These are phyloP conservation scores for Phymastichus coffea DNA, from an alignment of 1,140 invertebrate genomes.

Conservation along the genomic window DNA sequence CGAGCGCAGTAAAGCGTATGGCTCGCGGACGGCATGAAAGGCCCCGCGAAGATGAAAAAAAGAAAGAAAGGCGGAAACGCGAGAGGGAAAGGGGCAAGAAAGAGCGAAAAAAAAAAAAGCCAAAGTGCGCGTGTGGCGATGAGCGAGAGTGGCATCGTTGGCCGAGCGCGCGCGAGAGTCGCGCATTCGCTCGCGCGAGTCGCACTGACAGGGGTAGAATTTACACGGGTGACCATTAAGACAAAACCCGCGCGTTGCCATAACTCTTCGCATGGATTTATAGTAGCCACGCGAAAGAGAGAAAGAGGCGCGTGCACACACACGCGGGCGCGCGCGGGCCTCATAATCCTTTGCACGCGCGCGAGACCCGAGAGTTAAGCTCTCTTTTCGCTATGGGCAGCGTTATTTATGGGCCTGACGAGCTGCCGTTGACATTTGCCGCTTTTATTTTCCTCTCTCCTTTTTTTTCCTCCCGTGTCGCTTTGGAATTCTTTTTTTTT, in stretches of 20 bases:
- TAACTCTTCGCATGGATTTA: slow-evolving; percentile 52
- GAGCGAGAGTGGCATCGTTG: slow-evolving; percentile 22
- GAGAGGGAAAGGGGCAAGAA: too few species aligned
- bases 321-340: too few species aligned
- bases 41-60: neutral
- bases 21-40: too few species aligned
- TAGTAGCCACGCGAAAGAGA: slow-evolving; percentile 41
- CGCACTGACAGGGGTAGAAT: slow-evolving; percentile 37
- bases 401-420: slow-evolving; percentile 18
- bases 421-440: slow-evolving; percentile 10
- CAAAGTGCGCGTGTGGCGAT: too few species aligned
- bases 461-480: too few species aligned
- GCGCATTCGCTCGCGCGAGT: slow-evolving; percentile 21
- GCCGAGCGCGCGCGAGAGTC: slow-evolving; percentile 21
- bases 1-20: too few species aligned
- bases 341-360: too few species aligned
- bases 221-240: slow-evolving; percentile 52
- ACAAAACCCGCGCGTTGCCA: slow-evolving; percentile 48
- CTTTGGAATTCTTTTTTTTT: too few species aligned
- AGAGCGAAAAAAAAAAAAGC: neutral
- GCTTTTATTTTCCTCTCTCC: neutral
- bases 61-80: neutral
- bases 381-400: slow-evolving; percentile 20
- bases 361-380: too few species aligned
- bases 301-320: slow-evolving; percentile 28